phyloP scores from a whole-genome alignment of 2,888 invertebrate genomes.

The Galerucella nymphaeae region DNA sequence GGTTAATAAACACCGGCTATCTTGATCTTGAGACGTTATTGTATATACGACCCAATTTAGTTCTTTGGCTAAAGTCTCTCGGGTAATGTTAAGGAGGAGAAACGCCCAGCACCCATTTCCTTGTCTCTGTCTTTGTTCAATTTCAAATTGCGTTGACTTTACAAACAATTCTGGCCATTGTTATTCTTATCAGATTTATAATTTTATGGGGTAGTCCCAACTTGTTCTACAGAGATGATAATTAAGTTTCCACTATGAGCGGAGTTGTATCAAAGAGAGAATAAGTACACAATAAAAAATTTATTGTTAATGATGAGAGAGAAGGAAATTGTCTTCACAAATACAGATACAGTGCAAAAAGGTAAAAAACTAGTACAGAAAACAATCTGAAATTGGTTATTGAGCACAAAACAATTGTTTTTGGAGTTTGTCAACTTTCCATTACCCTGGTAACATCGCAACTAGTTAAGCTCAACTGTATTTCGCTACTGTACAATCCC shows the following conservation, averaged over 20 bases:
- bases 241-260: conserved; percentile 17
- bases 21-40: conserved; percentile 15
- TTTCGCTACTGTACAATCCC: too few species aligned
- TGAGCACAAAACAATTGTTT: too few species aligned
- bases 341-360: neutral
- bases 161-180: conserved; percentile 17
- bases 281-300: neutral
- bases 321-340: neutral
- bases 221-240: conserved; percentile 9
- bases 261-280: neutral
- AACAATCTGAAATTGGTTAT: too few species aligned
- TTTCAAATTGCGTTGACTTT: conserved; percentile 23
- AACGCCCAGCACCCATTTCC: conserved; percentile 12
- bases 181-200: conserved; percentile 22
- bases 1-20: conserved; percentile 3
- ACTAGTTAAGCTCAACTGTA: too few species aligned
- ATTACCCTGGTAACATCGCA: too few species aligned
- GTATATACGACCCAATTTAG: conserved; percentile 10
- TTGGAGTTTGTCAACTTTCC: too few species aligned
- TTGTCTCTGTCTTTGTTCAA: conserved; percentile 20
- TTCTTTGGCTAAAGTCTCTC: conserved; percentile 10
- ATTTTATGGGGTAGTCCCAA: conserved; percentile 19
- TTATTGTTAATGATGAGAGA: neutral
- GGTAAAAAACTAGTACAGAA: neutral
- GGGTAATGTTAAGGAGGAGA: conserved; percentile 7